A percentile compares a stretch with the other conserved stretches of the same genome.
Evolutionary conservation across 2,797 vertebrate genomes (phyloP).

Genomic region (Hylomyscus alleni): DNA sequence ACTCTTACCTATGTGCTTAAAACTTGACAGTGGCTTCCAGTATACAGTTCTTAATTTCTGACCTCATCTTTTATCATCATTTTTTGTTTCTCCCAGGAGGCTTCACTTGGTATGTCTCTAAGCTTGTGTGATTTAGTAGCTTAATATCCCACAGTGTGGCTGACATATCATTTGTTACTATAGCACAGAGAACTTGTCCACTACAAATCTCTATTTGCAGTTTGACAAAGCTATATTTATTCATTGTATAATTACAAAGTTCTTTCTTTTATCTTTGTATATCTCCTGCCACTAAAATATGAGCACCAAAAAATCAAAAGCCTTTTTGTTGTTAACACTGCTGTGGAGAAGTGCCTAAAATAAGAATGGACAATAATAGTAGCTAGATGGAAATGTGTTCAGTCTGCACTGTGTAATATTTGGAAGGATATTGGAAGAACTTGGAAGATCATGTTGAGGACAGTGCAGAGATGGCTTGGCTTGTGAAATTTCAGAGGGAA

Average conservation of each 20-base stretch:
- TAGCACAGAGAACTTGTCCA: accelerated
- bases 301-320: not conserved
- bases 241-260: not conserved
- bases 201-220: not conserved
- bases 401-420: not conserved
- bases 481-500: too few relatives aligned
- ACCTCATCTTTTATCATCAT: too few relatives aligned
- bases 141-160: not conserved
- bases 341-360: not conserved
- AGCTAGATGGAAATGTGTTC: not conserved
- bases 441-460: too few relatives aligned
- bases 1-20: not conserved
- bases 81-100: not conserved
- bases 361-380: not conserved
- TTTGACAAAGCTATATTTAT: not conserved
- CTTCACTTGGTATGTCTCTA: not conserved
- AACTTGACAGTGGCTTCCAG: not conserved
- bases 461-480: too few relatives aligned
- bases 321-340: not conserved
- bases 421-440: not conserved
- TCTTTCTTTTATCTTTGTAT: not conserved
- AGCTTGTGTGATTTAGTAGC: not conserved
- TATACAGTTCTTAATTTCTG: too few relatives aligned
- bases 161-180: not conserved
- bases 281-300: not conserved